Evolutionary conservation across 2,888 invertebrate species (phyloP).

Genomic region (Ctena decussata): DNA sequence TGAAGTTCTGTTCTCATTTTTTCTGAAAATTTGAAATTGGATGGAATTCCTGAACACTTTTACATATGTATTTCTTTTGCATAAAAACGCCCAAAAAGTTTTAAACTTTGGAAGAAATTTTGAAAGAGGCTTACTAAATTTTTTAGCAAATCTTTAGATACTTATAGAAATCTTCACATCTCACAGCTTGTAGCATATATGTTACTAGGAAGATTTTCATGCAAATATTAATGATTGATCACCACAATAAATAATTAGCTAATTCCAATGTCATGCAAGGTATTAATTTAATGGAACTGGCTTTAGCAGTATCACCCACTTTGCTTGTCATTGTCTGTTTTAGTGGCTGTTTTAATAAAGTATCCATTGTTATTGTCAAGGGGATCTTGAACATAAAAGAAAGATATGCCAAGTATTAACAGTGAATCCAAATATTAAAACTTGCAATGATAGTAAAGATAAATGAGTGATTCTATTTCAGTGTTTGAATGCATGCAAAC

Average conservation of each 20-base stretch:
- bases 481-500: background rate
- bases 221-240: background rate
- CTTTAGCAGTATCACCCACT: background rate
- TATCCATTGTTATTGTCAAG: background rate
- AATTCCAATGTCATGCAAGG: background rate
- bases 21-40: too few relatives aligned
- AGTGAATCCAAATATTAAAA: background rate
- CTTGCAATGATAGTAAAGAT: background rate
- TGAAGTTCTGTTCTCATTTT: too few relatives aligned
- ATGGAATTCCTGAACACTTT: too few relatives aligned
- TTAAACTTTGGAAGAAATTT: too few relatives aligned
- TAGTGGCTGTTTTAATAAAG: background rate
- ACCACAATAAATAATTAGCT: background rate
- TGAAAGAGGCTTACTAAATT: too few relatives aligned
- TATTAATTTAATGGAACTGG: conserved; percentile 4
- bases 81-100: too few relatives aligned
- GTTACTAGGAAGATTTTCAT: too few relatives aligned
- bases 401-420: background rate
- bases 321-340: background rate
- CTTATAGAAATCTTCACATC: too few relatives aligned
- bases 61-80: too few relatives aligned
- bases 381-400: background rate
- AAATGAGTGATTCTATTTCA: background rate
- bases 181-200: too few relatives aligned
- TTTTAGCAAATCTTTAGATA: too few relatives aligned